A percentile compares a stretch with the other conserved stretches of the same genome.
Conservation (phyloP, 2,888 invertebrate genomes). For the Omphaloscelis lunosa region DNA sequence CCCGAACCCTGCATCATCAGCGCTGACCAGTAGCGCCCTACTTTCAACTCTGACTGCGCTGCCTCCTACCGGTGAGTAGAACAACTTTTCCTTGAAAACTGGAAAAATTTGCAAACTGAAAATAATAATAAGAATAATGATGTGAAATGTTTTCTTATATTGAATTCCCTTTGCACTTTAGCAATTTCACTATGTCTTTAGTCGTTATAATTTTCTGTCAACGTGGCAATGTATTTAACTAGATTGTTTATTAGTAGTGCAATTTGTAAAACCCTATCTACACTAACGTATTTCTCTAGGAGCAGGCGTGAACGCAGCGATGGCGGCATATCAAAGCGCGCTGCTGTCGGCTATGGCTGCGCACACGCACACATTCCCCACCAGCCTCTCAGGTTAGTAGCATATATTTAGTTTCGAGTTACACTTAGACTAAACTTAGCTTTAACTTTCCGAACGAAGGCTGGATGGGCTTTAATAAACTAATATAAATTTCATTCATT, state of each 20-base stretch:
- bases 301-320: constrained; percentile 88
- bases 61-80: constrained; percentile 84
- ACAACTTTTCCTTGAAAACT: neutral
- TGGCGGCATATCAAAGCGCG: constrained; percentile 90
- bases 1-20: constrained; percentile 80
- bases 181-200: neutral
- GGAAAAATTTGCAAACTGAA: neutral
- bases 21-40: constrained; percentile 84
- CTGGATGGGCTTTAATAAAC: neutral
- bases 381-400: constrained; percentile 80
- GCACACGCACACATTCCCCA: constrained; percentile 87
- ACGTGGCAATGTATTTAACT: neutral
- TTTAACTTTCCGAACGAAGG: neutral
- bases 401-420: neutral
- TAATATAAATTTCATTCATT: no score
- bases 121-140: neutral
- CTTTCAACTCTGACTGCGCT: constrained; percentile 86
- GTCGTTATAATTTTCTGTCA: neutral
- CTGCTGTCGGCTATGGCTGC: constrained; percentile 89
- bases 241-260: neutral
- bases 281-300: constrained; percentile 69
- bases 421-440: neutral
- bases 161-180: neutral
- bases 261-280: constrained; percentile 17
- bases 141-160: no score